A percentile compares a stretch with the other conserved stretches of the same genome.
Evolutionary conservation across 2,113 vertebrate species (phyloP).

Genomic region (Otis tarda): DNA sequence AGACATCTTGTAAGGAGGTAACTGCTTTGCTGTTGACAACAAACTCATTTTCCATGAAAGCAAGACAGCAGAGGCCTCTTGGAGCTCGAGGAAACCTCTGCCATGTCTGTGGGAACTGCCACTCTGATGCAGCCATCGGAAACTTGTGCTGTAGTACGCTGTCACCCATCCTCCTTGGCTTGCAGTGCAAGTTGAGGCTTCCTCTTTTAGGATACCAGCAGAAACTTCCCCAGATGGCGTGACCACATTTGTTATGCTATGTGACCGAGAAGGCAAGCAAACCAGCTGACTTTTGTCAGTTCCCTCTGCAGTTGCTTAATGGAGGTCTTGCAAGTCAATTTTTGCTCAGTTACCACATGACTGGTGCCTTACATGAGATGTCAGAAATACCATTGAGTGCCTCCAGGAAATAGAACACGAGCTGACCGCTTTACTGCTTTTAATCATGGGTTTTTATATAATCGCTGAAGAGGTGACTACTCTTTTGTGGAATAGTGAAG

Average conservation of each 20-base stretch:
- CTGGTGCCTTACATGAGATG: constrained; percentile 63
- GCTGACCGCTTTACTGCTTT: constrained; percentile 22
- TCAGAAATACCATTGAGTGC: constrained; percentile 58
- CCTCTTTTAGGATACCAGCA: background rate
- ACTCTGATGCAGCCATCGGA: background rate
- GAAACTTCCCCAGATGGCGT: background rate
- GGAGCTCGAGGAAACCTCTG: background rate
- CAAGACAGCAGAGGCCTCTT: background rate
- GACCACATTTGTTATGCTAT: background rate
- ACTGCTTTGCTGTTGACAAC: background rate
- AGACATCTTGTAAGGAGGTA: background rate
- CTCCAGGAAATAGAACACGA: constrained; percentile 40
- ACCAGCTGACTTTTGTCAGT: background rate
- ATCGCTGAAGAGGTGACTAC: background rate
- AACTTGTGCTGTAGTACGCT: background rate
- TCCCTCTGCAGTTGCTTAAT: background rate
- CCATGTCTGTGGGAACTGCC: background rate
- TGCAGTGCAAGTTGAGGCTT: background rate
- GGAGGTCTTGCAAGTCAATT: background rate
- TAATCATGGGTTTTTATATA: background rate
- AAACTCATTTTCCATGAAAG: background rate
- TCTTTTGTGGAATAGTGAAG: constrained; percentile 8
- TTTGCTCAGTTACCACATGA: background rate
- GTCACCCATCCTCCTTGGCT: background rate
- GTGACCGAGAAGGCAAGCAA: background rate